Evolutionary conservation across 2,797 vertebrate genomes (phyloP).

Genomic region (Siniperca undulata): DNA sequence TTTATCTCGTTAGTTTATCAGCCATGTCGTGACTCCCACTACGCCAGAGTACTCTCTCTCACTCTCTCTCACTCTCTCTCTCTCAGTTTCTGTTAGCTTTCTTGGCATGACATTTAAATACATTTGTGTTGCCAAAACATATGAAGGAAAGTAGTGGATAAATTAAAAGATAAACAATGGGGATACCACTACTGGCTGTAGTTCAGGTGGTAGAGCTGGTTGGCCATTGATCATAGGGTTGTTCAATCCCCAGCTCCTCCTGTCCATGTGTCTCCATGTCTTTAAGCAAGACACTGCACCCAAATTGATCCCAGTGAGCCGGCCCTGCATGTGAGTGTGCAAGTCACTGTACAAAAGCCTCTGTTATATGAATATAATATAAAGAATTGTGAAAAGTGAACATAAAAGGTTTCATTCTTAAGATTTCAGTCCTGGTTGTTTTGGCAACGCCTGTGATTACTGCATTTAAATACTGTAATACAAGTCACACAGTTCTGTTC

Average conservation of each 20-base stretch:
- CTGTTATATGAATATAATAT: background rate
- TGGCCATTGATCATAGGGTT: constrained; percentile 16
- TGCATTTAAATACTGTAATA: background rate
- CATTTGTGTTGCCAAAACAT: constrained; percentile 24
- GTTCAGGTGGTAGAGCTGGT: constrained; percentile 14
- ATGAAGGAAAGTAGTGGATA: constrained; percentile 2
- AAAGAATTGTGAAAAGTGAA: background rate
- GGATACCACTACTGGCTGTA: constrained; percentile 36
- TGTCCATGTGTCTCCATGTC: constrained; percentile 6
- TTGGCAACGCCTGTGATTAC: background rate
- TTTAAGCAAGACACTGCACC: background rate
- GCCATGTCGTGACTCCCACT: constrained; percentile 57
- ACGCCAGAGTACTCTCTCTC: constrained; percentile 25
- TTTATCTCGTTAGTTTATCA: constrained; percentile 44
- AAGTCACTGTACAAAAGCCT: background rate
- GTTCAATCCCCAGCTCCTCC: constrained; percentile 1
- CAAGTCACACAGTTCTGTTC: too few relatives aligned
- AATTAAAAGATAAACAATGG: constrained; percentile 28
- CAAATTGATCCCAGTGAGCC: background rate
- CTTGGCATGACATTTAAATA: constrained; percentile 39
- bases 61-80: background rate
- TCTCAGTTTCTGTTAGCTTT: constrained; percentile 27
- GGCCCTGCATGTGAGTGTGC: background rate
- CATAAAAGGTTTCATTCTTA: background rate
- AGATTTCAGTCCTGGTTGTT: too few relatives aligned